Evolutionary conservation across 2,113 vertebrate genomes (phyloP).

Genomic region (Agelaius tricolor): DNA sequence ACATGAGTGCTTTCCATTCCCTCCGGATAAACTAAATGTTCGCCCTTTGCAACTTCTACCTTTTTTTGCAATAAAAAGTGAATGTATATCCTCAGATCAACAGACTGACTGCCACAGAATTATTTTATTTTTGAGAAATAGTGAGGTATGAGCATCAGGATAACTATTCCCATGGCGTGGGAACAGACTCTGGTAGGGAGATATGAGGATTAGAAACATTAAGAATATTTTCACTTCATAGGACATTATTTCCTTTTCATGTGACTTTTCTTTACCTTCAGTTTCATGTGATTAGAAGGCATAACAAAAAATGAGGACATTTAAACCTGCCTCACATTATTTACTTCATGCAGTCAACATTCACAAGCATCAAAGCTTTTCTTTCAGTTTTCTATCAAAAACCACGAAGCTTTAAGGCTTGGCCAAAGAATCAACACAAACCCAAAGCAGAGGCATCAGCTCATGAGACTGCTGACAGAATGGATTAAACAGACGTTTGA

Average conservation of each 20-base stretch:
- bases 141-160: neutral
- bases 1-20: neutral
- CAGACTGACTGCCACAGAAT: neutral
- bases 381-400: slow-evolving; percentile 44
- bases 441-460: slow-evolving; percentile 22
- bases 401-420: slow-evolving; percentile 24
- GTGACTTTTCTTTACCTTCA: slow-evolving; percentile 15
- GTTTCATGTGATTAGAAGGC: slow-evolving; percentile 35
- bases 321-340: neutral
- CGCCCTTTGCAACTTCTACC: neutral
- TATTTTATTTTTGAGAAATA: slow-evolving; percentile 6
- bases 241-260: slow-evolving; percentile 16
- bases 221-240: neutral
- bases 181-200: neutral
- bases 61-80: neutral
- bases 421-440: neutral
- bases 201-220: slow-evolving; percentile 14
- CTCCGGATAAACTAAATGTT: neutral
- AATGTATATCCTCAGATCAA: neutral
- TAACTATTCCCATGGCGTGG: neutral
- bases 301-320: slow-evolving; percentile 17
- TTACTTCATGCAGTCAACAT: slow-evolving; percentile 23
- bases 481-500: slow-evolving; percentile 46
- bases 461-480: neutral
- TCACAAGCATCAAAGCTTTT: slow-evolving; percentile 51